Percentiles rank a stretch among this genome's conserved stretches.
Evolutionary conservation across 1,140 invertebrate genomes (phyloP).

Genomic region (Orussus abietinus): DNA sequence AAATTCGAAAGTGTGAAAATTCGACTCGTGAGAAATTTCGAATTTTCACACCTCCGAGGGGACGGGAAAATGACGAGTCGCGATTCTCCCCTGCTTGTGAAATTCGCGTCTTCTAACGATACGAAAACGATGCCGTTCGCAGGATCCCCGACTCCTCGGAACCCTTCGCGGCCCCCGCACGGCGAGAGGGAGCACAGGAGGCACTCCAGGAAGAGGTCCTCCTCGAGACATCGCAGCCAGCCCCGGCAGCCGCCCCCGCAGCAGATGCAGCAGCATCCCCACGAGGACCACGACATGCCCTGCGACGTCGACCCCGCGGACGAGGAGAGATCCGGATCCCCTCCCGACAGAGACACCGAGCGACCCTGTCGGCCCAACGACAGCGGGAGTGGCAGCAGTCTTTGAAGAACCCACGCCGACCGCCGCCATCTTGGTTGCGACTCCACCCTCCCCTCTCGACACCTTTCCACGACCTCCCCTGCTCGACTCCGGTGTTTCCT

Average conservation of each 20-base stretch:
- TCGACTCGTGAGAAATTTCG: too few relatives aligned
- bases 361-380: conserved; percentile 11
- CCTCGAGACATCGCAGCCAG: conserved; percentile 14
- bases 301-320: conserved; percentile 15
- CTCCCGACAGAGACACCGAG: conserved; percentile 9
- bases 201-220: conserved; percentile 12
- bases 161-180: too few relatives aligned
- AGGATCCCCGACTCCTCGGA: too few relatives aligned
- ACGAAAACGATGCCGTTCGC: too few relatives aligned
- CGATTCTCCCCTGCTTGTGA: too few relatives aligned
- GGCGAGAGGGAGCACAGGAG: background rate
- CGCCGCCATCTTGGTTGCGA: too few relatives aligned
- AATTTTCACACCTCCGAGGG: too few relatives aligned
- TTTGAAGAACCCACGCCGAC: conserved; percentile 12
- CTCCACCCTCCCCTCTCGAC: background rate
- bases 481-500: background rate
- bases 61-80: too few relatives aligned
- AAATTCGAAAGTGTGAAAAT: too few relatives aligned
- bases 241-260: conserved; percentile 3
- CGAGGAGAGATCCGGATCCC: conserved; percentile 9
- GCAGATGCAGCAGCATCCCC: conserved; percentile 8
- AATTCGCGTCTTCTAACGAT: too few relatives aligned
- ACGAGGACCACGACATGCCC: conserved; percentile 16
- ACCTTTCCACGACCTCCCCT: background rate
- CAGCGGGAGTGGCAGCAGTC: conserved; percentile 16